Evolutionary conservation across 2,113 vertebrate genomes (phyloP), one percentile per base, ranked within the genome.

Genomic region (Manacus vitellinus): DNA sequence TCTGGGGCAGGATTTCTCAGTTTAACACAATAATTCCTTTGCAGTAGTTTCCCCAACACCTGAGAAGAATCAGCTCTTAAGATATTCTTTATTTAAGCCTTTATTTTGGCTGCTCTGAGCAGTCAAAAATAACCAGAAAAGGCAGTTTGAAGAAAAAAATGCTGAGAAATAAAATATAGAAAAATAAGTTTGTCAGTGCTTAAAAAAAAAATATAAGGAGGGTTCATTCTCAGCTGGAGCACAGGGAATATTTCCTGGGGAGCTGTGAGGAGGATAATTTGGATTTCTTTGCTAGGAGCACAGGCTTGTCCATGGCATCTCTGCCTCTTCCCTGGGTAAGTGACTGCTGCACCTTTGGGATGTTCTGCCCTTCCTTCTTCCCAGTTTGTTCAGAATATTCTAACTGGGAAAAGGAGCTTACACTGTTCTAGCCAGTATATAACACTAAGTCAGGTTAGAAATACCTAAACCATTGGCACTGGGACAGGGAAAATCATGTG

Each of bases 401-500:
- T 22, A 41, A 13, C 75, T 70, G 35, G 39, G 46, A 58, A 27
- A 33, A 89, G 52, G 18, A 72, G 22, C 76, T 54, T 31, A 6
- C 1, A 3, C 25, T 46, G 12, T 27, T 44, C 58, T 55, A 33
- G 70, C 15, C 31, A 4, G 31, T 6, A 1, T 1, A 0, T 14
- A 33, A 8, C 21, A 52, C 27, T 1, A 2, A 31, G 12, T 30
- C 58, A 52, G 74, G 55, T 17, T 44, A 46, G 68, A 52, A 91
- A 59, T 35, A 18, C 14, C 55, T n/a, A 15, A n/a, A 47, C 6
- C 17, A 4, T 5, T 10, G 46, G 55, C 55, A 41, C 13, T 31
- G 13, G 33, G 79, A 14, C 23, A 27, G 54, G 33, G 27, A 11
- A 44, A 8, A 8, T 13, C 19, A 19, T 13, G 52, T 23, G 44